phyloP scores from a whole-genome alignment of 2,113 vertebrate species.

The Syngnathus floridae region DNA sequence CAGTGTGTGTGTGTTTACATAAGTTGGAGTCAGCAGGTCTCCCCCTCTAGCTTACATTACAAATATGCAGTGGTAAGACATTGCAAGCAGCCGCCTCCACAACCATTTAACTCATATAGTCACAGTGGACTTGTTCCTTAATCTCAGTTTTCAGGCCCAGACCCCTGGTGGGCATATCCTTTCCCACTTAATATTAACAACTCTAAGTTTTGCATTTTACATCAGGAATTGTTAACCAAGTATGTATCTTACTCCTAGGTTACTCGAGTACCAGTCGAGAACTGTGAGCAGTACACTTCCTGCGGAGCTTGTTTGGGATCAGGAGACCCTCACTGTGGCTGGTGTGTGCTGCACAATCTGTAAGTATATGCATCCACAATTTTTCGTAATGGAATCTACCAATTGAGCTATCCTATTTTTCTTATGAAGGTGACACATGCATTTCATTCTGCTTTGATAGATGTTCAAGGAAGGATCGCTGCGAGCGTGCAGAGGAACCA shows the following conservation, averaged over 20 bases:
- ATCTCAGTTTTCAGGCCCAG: conserved; percentile 38
- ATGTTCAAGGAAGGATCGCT: conserved; percentile 84
- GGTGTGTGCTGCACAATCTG: conserved; percentile 92
- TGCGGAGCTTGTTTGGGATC: conserved; percentile 87
- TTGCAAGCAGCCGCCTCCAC: conserved; percentile 27
- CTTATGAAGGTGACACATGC: not conserved
- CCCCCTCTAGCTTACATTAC: conserved; percentile 12
- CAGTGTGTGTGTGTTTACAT: conserved; percentile 39
- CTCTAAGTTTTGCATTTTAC: conserved; percentile 4
- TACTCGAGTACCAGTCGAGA: conserved; percentile 85
- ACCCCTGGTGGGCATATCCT: conserved; percentile 19
- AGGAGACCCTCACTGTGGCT: conserved; percentile 92
- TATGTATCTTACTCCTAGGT: conserved; percentile 69
- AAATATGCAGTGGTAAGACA: conserved; percentile 9
- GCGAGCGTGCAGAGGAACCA: conserved; percentile 83
- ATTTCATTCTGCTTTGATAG: conserved; percentile 48
- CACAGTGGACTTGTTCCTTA: conserved; percentile 37
- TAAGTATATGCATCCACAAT: conserved; percentile 68
- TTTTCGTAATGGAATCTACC: too few species aligned
- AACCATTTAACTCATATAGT: conserved; percentile 46
- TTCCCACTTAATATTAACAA: conserved; percentile 6
- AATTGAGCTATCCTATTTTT: not conserved
- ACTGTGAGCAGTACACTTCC: conserved; percentile 86
- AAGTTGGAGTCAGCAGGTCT: conserved; percentile 16
- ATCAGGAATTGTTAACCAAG: not conserved